Percentiles rank a stretch among this genome's conserved stretches.
These are phyloP conservation scores for Amphilophus citrinellus DNA, from an alignment of 2,113 vertebrate species.

Conservation along the genomic window DNA sequence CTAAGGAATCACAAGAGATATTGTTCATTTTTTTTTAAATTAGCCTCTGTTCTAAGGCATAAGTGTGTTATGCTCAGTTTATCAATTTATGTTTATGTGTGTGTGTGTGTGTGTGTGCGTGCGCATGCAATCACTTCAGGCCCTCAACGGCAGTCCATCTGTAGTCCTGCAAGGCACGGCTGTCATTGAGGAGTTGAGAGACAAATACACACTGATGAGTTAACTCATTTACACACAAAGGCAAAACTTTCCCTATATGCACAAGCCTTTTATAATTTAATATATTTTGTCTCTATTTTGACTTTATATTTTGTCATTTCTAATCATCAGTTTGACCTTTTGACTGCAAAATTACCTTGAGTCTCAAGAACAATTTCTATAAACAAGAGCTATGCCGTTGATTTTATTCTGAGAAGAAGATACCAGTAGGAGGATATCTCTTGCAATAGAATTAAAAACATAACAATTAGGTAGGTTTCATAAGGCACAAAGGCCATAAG, in stretches of 20 bases:
- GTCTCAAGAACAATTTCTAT: neutral
- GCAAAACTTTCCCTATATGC: neutral
- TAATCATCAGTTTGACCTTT: neutral
- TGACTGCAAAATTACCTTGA: neutral
- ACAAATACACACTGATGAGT: slow-evolving; percentile 19
- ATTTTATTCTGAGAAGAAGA: neutral
- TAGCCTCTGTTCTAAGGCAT: neutral
- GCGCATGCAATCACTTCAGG: slow-evolving; percentile 12
- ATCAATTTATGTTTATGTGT: neutral
- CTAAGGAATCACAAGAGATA: neutral
- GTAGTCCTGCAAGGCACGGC: slow-evolving; percentile 35
- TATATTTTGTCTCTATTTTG: neutral
- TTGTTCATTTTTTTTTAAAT: neutral
- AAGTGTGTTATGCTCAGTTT: neutral
- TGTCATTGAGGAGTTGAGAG: slow-evolving; percentile 30
- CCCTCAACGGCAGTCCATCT: slow-evolving; percentile 50
- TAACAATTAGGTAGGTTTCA: neutral
- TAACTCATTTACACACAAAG: neutral
- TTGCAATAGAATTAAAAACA: neutral
- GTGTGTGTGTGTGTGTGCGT: neutral
- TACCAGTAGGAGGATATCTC: neutral
- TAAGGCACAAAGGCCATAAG: neutral
- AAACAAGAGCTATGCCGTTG: neutral
- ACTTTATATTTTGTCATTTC: neutral
- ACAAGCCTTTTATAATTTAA: neutral